These are phyloP conservation scores for Sitta carolinensis DNA, from an alignment of 2,797 vertebrate genomes.

Conservation along the genomic window DNA sequence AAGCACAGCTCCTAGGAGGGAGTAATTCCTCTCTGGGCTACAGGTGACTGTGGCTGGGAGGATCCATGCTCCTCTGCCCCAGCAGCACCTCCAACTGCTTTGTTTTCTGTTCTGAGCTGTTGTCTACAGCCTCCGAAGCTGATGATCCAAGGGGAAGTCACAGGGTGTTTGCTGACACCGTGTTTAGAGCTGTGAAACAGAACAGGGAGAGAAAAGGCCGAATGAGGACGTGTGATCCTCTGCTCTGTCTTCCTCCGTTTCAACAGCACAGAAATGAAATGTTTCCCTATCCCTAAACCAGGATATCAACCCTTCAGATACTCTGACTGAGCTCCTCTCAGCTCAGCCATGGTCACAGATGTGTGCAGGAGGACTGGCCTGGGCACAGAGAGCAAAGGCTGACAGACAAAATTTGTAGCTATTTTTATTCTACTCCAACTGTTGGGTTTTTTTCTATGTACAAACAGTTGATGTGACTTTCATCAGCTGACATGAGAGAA, in stretches of 20 bases:
- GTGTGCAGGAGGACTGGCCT: not conserved
- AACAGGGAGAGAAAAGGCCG: not conserved
- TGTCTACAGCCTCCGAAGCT: not conserved
- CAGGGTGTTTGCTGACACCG: fast-evolving
- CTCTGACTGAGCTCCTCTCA: not conserved
- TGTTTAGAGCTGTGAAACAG: not conserved
- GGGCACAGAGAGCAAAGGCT: not conserved
- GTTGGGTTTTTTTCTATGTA: not conserved
- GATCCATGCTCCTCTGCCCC: fast-evolving
- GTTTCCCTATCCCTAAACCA: not conserved
- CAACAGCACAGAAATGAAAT: not conserved
- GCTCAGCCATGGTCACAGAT: not conserved
- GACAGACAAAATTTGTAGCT: not conserved
- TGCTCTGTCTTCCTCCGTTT: not conserved
- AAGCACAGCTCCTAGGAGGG: not conserved
- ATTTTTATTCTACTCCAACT: not conserved
- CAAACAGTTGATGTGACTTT: not conserved
- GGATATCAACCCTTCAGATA: not conserved
- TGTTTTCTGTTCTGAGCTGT: not conserved
- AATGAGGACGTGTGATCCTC: not conserved
- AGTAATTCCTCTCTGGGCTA: not conserved
- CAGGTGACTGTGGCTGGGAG: not conserved
- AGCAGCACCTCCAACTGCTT: not conserved
- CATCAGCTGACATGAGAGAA: not conserved
- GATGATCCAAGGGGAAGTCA: not conserved